Evolutionary conservation across 2,888 invertebrate species (phyloP), one percentile per base, ranked within the genome.

Genomic region (Cheilosia vernalis): DNA sequence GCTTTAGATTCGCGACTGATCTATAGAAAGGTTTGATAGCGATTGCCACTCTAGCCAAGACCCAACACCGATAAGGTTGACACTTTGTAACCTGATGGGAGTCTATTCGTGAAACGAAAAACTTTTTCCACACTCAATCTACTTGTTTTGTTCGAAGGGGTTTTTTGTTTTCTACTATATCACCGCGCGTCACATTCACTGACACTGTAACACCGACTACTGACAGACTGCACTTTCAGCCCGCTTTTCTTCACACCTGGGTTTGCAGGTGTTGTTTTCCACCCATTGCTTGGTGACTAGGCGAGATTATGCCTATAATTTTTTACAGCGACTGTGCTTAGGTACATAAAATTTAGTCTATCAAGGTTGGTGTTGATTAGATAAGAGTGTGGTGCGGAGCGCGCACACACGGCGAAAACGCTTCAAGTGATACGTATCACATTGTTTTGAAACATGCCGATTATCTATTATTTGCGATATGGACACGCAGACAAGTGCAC

Each of bases 301-400:
- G 42, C 40, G 66, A 40, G 33, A 53, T 37, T 44, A 40, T 13
- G 4, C 19, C 42, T 19, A n/a, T 15, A n/a, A n/a, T n/a, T n/a
- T n/a, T n/a, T 6, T 33, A 15, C 13, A 49, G 17, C 15, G 49
- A 27, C 30, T 44, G 13, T 33, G 24, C 9, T 5, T 33, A 30
- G 37, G 24, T 17, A 37, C 9, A 30, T 30, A 30, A 30, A 49
- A 19, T 49, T 56, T 70, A 17, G 44, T 56, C 69, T 44, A 69
- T 37, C 21, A 70, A 70, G 70, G 70, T 49, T 58, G 67, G 21
- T 33, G 15, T 42, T 49, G 70, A 70, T 70, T 60, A 70, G 70
- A 70, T 70, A 70, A 60, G 49, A 27, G 19, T 17, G 21, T 4
- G 51, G 19, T 17, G 27, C 17, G 21, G 13, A 17, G 17, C 17